Evolutionary conservation across 2,888 invertebrate species (phyloP).

Genomic region (Pardosa pseudoannulata): DNA sequence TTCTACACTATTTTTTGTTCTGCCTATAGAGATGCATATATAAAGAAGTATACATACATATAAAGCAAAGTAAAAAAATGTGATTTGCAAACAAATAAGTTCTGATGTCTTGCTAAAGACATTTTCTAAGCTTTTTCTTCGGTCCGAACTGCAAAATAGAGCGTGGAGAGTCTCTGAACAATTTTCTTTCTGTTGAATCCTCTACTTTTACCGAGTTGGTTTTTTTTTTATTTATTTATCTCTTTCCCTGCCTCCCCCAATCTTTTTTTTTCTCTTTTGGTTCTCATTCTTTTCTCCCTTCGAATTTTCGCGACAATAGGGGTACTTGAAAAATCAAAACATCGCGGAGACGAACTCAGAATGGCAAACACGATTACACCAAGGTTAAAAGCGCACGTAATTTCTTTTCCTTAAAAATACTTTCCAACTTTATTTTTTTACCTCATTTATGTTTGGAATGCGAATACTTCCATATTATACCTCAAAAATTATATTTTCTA

Average conservation of each 20-base stretch:
- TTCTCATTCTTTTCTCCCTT: constrained; percentile 23
- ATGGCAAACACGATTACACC: constrained; percentile 64
- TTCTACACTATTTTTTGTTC: too few species aligned
- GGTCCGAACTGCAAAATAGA: constrained; percentile 40
- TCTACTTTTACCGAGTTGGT: constrained; percentile 12
- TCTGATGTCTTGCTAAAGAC: constrained; percentile 47
- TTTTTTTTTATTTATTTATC: not conserved
- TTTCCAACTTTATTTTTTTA: not conserved
- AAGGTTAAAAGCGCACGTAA: constrained; percentile 56
- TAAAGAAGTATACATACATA: too few species aligned
- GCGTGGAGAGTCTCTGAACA: constrained; percentile 26
- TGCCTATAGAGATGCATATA: too few species aligned
- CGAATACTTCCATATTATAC: not conserved
- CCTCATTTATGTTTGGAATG: not conserved
- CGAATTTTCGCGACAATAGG: constrained; percentile 42
- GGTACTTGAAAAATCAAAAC: constrained; percentile 61
- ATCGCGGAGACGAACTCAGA: constrained; percentile 44
- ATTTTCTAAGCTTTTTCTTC: constrained; percentile 47
- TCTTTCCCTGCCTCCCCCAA: not conserved
- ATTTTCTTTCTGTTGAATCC: constrained; percentile 39
- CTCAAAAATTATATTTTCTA: not conserved
- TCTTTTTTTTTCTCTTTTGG: not conserved
- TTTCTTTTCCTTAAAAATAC: constrained; percentile 9
- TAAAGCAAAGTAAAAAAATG: too few species aligned
- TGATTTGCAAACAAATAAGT: constrained; percentile 65